Conservation (phyloP, 2,797 vertebrate genomes). For the Cossypha caffra region DNA sequence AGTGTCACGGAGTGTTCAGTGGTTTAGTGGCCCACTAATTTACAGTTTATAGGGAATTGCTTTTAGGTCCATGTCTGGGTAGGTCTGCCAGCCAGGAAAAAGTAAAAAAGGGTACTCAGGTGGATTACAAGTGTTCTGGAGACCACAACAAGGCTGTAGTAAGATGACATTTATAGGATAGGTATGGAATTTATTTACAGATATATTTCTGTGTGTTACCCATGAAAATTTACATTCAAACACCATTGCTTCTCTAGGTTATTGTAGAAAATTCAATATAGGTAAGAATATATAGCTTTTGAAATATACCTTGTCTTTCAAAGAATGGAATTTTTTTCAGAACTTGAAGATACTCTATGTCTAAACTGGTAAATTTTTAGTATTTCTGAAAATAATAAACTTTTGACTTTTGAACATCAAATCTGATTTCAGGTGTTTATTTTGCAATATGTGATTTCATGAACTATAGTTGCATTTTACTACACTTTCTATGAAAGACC, state of each 20-base stretch:
- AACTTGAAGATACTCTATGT: background rate
- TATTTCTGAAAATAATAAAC: background rate
- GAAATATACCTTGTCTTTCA: background rate
- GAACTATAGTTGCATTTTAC: background rate
- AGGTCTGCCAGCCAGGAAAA: background rate
- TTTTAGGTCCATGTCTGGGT: background rate
- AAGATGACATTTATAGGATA: background rate
- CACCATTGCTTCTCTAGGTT: background rate
- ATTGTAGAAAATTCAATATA: background rate
- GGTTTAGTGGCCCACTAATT: background rate
- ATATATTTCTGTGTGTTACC: background rate
- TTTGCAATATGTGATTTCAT: background rate
- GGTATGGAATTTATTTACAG: background rate
- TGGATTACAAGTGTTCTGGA: background rate
- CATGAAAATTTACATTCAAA: background rate
- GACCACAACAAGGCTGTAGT: background rate
- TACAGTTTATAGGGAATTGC: background rate
- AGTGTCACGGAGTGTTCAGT: background rate
- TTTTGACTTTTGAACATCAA: background rate
- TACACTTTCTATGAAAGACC: background rate
- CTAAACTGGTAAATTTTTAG: background rate
- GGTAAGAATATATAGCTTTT: background rate
- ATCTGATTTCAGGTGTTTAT: background rate
- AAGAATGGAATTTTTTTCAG: background rate
- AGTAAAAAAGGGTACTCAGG: background rate